Evolutionary conservation across 92 coral and sea anemone genomes (phyloP), one percentile per base, ranked within the genome.

Genomic region (Zoanthus solanderi): DNA sequence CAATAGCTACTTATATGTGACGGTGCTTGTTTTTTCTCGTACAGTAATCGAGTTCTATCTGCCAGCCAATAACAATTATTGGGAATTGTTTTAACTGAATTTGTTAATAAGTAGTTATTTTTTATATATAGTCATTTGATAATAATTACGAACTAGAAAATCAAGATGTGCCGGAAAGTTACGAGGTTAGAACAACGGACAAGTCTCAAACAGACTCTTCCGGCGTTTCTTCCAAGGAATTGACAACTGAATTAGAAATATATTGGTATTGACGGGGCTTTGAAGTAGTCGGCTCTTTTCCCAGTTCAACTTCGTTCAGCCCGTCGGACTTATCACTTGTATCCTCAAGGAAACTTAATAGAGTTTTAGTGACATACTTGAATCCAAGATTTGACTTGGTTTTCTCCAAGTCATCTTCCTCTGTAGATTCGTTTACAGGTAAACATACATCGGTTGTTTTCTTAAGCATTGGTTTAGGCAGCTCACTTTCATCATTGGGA

Each of bases 341-440:
- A 8, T 77, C 82, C 46, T 77, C 82, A n/a, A 77, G 67, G 16
- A 77, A 77, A 4, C 82, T 77, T 15, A 77, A 34, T 17, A 77
- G 44, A 53, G 82, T 77, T 77, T 77, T 77, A 34, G 82, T 80
- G 42, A 65, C 37, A 28, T 80, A 80, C 9, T 80, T 80, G 37
- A 80, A 80, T 37, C 61, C 85, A 34, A 58, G 42, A 11, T 45
- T 65, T 18, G 69, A 63, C 69, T 63, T 63, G 0, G 74, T 37
- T 3, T 63, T 58, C 14, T 44, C 3, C n/a, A 37, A 50, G 15
- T 79, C n/a, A 34, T 65, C 85, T 14, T 46, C 75, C 53, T 80
- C 10, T 58, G 57, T 44, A 42, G 9, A 18, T 31, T 45, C 44
- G 17, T 61, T 60, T 69, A 15, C 73, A 56, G 83, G 83, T 12